Conservation (phyloP, 2,113 vertebrate genomes). For the Fukomys damarensis region DNA sequence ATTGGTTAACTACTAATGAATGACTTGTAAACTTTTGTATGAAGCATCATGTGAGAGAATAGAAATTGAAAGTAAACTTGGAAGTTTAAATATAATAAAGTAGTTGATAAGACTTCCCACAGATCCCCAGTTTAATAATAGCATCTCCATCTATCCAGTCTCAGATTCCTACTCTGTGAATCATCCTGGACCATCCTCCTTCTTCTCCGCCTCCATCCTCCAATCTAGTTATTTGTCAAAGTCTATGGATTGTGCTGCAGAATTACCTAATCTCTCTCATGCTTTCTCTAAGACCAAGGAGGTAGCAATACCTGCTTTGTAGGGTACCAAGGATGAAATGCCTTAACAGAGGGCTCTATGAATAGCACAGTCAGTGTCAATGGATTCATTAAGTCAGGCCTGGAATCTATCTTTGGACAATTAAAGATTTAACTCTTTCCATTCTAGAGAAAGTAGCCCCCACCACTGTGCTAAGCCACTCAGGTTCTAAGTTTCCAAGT, state of each 20-base stretch:
- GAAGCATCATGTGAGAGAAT: not conserved
- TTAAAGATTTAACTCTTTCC: not conserved
- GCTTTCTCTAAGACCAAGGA: not conserved
- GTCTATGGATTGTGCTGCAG: not conserved
- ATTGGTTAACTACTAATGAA: not conserved
- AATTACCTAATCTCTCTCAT: too few species aligned
- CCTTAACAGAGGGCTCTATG: not conserved
- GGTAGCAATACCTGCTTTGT: accelerated
- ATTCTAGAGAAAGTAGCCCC: not conserved
- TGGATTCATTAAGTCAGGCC: not conserved
- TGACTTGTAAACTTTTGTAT: not conserved
- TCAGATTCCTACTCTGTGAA: not conserved
- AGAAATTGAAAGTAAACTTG: not conserved
- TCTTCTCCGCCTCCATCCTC: not conserved
- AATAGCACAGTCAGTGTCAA: not conserved
- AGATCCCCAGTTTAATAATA: not conserved
- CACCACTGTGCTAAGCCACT: not conserved
- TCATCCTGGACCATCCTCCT: not conserved
- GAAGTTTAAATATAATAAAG: not conserved
- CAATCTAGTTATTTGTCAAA: not conserved
- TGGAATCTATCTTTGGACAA: not conserved
- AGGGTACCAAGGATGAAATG: not conserved
- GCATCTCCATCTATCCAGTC: not conserved
- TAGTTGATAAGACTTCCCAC: not conserved
- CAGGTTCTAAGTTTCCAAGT: not conserved